Evolutionary conservation across 2,113 vertebrate species (phyloP).

Genomic region (Oxygymnocypris stewartii): DNA sequence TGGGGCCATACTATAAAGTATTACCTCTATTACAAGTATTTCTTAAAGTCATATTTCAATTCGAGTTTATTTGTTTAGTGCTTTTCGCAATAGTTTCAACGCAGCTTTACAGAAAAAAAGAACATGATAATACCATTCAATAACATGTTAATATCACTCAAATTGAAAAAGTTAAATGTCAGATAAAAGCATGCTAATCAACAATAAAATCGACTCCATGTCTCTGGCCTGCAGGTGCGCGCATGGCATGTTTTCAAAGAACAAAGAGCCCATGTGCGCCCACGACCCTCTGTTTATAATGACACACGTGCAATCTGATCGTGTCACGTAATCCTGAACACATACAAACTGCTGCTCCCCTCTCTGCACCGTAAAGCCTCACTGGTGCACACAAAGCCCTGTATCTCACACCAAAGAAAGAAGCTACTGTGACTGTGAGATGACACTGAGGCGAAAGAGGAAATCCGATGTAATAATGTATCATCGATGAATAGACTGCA

Average conservation of each 20-base stretch:
- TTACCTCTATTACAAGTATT: background rate
- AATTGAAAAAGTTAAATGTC: background rate
- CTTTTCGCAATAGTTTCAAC: background rate
- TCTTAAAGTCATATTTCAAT: background rate
- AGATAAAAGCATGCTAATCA: background rate
- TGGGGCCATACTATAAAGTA: background rate
- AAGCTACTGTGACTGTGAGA: background rate
- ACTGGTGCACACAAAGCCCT: background rate
- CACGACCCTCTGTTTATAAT: conserved; percentile 34
- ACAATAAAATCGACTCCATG: background rate
- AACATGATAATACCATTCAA: too few species aligned
- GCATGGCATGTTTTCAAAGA: conserved; percentile 33
- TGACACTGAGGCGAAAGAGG: background rate
- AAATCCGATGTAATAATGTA: background rate
- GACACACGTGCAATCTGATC: conserved; percentile 30
- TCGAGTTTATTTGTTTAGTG: background rate
- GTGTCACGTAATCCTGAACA: conserved; percentile 19
- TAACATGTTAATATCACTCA: background rate
- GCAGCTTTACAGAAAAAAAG: background rate
- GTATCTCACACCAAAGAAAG: background rate
- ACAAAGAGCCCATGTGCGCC: conserved; percentile 46
- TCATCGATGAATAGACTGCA: conserved; percentile 24
- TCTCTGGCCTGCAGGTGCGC: conserved; percentile 42
- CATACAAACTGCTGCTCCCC: conserved; percentile 5
- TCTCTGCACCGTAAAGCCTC: background rate